phyloP scores from a whole-genome alignment of 2,797 vertebrate genomes.

The Loris lydekkerianus region DNA sequence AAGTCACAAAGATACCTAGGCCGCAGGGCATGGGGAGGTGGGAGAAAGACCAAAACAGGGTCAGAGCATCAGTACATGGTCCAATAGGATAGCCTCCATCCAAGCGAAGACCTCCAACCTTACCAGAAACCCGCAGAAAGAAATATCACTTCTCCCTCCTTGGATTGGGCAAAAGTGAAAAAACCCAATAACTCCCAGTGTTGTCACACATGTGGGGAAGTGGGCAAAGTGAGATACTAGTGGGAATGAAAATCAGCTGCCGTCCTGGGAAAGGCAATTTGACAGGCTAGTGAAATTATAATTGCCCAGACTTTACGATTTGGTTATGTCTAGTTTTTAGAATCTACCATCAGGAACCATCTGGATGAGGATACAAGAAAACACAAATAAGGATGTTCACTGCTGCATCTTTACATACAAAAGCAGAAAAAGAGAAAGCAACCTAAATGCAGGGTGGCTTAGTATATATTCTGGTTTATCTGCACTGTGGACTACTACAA shows the following conservation, averaged over 20 bases:
- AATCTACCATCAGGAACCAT: not conserved
- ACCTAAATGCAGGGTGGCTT: not conserved
- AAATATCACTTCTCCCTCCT: not conserved
- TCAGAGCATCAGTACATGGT: not conserved
- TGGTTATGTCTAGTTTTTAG: not conserved
- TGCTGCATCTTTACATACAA: fast-evolving
- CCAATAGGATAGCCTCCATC: not conserved
- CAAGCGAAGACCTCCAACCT: not conserved
- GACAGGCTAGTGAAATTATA: not conserved
- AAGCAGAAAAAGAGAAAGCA: not conserved
- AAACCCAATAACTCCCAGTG: not conserved
- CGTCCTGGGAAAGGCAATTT: not conserved
- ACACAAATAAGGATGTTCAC: not conserved
- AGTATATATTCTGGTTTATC: not conserved
- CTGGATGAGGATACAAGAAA: not conserved
- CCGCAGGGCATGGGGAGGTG: fast-evolving
- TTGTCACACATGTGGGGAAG: not conserved
- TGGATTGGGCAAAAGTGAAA: not conserved
- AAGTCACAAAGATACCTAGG: constrained; percentile 97
- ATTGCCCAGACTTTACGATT: too few relatives aligned
- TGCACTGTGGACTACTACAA: fast-evolving
- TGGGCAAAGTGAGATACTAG: not conserved
- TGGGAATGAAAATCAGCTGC: fast-evolving
- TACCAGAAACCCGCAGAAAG: not conserved
- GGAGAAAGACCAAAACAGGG: not conserved